Conservation (phyloP, 2,113 vertebrate species). For the Dromas ardeola region DNA sequence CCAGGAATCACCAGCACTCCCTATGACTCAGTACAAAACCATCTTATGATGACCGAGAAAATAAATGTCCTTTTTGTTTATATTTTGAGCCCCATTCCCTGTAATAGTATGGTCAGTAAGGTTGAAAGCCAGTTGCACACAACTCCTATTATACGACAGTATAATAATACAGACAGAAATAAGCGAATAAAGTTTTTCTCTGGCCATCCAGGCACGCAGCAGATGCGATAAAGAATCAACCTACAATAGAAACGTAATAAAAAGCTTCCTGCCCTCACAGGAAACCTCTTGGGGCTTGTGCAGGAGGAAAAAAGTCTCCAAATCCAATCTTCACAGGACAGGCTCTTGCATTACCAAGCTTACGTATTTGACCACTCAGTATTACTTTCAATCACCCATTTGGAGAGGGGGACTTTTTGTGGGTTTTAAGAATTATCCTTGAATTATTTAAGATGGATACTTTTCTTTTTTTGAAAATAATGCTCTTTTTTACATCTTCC, state of each 20-base stretch:
- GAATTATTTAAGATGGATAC: neutral
- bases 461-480: neutral
- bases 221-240: neutral
- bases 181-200: neutral
- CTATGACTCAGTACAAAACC: neutral
- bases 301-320: neutral
- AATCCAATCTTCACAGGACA: neutral
- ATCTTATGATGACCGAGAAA: neutral
- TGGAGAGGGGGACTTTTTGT: rapidly evolving
- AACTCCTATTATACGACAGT: neutral
- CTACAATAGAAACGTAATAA: neutral
- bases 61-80: neutral
- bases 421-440: neutral
- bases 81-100: neutral
- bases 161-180: too few species aligned
- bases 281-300: neutral
- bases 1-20: neutral
- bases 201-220: neutral
- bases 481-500: neutral
- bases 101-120: neutral
- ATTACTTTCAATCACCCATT: neutral
- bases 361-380: neutral
- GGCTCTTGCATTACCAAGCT: neutral
- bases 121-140: neutral
- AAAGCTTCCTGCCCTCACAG: neutral